These are phyloP conservation scores for Tor tambroides DNA, from an alignment of 2,113 vertebrate species.

Conservation along the genomic window DNA sequence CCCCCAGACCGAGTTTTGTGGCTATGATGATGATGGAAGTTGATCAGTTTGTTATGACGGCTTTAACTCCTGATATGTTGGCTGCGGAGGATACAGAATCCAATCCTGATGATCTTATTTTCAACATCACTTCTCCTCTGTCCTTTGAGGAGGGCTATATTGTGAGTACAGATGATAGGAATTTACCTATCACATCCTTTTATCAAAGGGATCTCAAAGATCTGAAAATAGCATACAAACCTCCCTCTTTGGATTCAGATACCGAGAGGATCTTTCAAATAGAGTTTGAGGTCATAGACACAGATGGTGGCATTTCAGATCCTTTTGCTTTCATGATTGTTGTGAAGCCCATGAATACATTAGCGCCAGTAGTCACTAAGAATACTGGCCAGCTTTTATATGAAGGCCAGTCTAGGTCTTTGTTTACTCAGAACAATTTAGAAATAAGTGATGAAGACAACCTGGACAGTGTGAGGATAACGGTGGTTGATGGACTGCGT, in stretches of 20 bases:
- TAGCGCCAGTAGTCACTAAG: constrained; percentile 88
- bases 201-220: constrained; percentile 87
- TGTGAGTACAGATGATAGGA: constrained; percentile 93
- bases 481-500: constrained; percentile 86
- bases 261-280: constrained; percentile 90
- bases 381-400: constrained; percentile 93
- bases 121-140: constrained; percentile 89
- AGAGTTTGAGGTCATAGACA: constrained; percentile 89
- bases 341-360: constrained; percentile 92
- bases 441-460: constrained; percentile 92
- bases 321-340: constrained; percentile 94
- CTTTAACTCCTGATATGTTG: constrained; percentile 91
- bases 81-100: constrained; percentile 89
- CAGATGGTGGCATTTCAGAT: constrained; percentile 88
- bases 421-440: constrained; percentile 82
- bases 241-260: constrained; percentile 85
- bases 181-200: constrained; percentile 90
- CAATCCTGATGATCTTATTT: constrained; percentile 81
- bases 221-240: constrained; percentile 91
- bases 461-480: constrained; percentile 80
- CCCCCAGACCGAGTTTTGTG: constrained; percentile 91
- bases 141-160: constrained; percentile 88
- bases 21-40: constrained; percentile 98
- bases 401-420: constrained; percentile 90
- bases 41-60: constrained; percentile 93